These are phyloP conservation scores for Antennarius striatus DNA, from an alignment of 2,113 vertebrate genomes.

Conservation along the genomic window DNA sequence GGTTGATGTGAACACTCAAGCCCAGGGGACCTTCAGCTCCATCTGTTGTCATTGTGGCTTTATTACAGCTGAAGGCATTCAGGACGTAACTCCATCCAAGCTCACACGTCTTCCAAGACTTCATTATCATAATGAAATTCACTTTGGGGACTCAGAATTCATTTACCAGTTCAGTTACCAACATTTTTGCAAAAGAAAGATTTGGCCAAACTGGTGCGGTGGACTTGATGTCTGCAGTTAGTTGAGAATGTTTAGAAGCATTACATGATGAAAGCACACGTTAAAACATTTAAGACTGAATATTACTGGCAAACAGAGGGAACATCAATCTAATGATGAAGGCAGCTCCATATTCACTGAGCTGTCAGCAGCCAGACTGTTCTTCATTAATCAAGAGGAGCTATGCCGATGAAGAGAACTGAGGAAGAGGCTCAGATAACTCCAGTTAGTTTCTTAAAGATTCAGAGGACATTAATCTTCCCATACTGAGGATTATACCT, in stretches of 20 bases:
- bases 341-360: conserved; percentile 52
- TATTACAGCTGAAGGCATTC: conserved; percentile 72
- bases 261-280: conserved; percentile 52
- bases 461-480: conserved; percentile 26
- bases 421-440: conserved; percentile 32
- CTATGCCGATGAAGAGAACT: conserved; percentile 30
- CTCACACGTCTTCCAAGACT: conserved; percentile 50
- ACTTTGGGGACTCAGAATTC: conserved; percentile 58
- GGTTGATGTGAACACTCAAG: conserved; percentile 45
- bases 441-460: conserved; percentile 5
- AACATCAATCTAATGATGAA: conserved; percentile 71
- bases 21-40: conserved; percentile 73
- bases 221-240: conserved; percentile 43
- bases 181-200: conserved; percentile 43
- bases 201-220: conserved; percentile 49
- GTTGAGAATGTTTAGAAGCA: conserved; percentile 42
- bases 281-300: conserved; percentile 52
- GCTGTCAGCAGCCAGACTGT: conserved; percentile 63
- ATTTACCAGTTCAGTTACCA: conserved; percentile 41
- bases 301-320: conserved; percentile 56
- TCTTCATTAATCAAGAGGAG: conserved; percentile 74
- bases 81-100: conserved; percentile 46
- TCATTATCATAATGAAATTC: conserved; percentile 79
- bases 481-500: not conserved
- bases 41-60: conserved; percentile 76